Evolutionary conservation across 2,113 vertebrate species (phyloP), one percentile per base, ranked within the genome.

Genomic region (Tamias sibiricus): DNA sequence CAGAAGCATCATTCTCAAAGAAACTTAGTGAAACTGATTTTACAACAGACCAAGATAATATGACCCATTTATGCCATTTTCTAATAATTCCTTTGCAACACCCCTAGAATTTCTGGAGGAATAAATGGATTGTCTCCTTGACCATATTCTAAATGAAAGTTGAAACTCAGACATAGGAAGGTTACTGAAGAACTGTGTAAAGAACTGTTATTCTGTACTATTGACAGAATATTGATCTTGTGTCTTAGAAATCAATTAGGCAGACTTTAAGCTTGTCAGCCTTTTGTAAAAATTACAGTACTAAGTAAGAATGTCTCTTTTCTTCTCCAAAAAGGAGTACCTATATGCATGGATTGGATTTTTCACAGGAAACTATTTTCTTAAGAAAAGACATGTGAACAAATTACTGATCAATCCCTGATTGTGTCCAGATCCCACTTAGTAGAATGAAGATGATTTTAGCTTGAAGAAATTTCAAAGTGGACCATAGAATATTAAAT

Each of bases 401-500:
- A 92, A 71, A 94, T 72, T 80, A 44, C 32, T 87, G 40, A 68
- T 71, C 35, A 40, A 26, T 77, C 35, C n/a, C 4, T 20, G 86
- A 6, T 68, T 90, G 40, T 79, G 19, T 95, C 37, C 52, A 92
- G 90, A 92, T 9, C 82, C n/a, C 19, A 5, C 47, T n/a, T 64
- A 30, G 12, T 52, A 81, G 32, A 62, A 75, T 37, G 66, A 87
- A 85, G 66, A 81, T 85, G n/a, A 57, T 52, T 90, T 64, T 88
- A 57, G 47, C 19, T 85, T 85, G 22, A 92, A 66, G 37, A 92
- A 94, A 90, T 90, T 92, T 97, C 77, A 94, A 86, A 81, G 17
- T 84, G 52, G 19, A 57, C 11, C 19, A 40, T 26, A 74, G 72
- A 94, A 72, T 84, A 74, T 57, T 52, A 82, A 94, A 84, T 84